These are phyloP conservation scores for Malacoctenus gilli DNA, from an alignment of 2,797 vertebrate species.

Conservation along the genomic window DNA sequence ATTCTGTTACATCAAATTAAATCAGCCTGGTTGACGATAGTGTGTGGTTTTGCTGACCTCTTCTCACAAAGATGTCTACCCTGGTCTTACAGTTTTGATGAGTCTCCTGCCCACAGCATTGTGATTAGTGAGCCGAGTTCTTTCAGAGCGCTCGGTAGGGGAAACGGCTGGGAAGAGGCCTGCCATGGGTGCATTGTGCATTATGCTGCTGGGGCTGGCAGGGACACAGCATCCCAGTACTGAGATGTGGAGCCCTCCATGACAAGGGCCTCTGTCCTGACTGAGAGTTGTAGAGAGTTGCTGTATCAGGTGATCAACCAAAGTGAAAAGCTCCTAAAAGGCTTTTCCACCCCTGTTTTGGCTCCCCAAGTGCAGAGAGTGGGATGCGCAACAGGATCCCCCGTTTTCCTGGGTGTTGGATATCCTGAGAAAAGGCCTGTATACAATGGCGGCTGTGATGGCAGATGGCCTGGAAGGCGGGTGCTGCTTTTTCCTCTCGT, in stretches of 20 bases:
- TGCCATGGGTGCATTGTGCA: conserved; percentile 50
- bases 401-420: conserved; percentile 79
- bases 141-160: conserved; percentile 49
- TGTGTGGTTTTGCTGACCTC: conserved; percentile 51
- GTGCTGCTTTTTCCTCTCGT: conserved; percentile 71
- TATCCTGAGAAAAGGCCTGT: conserved; percentile 82
- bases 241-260: conserved; percentile 54
- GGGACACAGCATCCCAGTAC: conserved; percentile 59
- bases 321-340: conserved; percentile 74
- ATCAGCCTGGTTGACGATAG: conserved; percentile 27
- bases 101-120: conserved; percentile 40
- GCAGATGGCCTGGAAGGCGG: conserved; percentile 68
- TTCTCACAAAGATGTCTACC: conserved; percentile 41
- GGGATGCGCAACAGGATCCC: conserved; percentile 76
- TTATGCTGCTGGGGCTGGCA: conserved; percentile 68
- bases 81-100: conserved; percentile 60
- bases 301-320: conserved; percentile 78
- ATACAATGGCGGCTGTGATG: conserved; percentile 84
- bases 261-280: conserved; percentile 71
- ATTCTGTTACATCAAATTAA: conserved; percentile 19
- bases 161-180: conserved; percentile 57
- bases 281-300: conserved; percentile 61
- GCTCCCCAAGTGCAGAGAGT: conserved; percentile 64
- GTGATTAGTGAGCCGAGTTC: conserved; percentile 66
- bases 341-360: conserved; percentile 71